A percentile compares a stretch with the other conserved stretches of the same genome.
These are phyloP conservation scores for Arctopsyche grandis DNA, from an alignment of 1,140 invertebrate species.

Conservation along the genomic window DNA sequence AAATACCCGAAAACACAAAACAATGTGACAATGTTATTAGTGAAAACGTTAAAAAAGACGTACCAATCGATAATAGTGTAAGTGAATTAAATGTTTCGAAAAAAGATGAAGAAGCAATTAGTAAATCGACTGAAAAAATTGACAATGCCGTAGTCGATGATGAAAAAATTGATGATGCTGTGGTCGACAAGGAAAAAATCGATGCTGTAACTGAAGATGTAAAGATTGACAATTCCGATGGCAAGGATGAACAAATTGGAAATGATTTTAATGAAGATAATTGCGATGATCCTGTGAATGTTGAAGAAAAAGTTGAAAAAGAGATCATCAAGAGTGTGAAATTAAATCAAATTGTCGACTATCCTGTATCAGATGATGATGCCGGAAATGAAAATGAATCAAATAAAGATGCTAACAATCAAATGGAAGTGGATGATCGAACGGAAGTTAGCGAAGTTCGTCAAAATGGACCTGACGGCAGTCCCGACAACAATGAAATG, in stretches of 20 bases:
- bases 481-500: conserved; percentile 15
- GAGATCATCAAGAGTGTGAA: conserved; percentile 25
- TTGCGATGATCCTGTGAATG: conserved; percentile 41
- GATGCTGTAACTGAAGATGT: conserved; percentile 38
- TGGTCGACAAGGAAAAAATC: background rate
- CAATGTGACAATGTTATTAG: background rate
- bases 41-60: background rate
- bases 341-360: background rate
- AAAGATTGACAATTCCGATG: conserved; percentile 54
- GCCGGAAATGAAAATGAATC: background rate
- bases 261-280: conserved; percentile 44
- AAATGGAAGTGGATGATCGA: background rate
- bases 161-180: background rate
- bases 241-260: background rate
- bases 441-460: background rate
- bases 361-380: background rate
- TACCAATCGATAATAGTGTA: background rate
- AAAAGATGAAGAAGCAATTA: background rate
- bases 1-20: background rate
- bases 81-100: background rate
- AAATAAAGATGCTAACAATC: background rate
- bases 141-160: background rate
- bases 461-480: conserved; percentile 47
- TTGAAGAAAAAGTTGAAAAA: conserved; percentile 40
- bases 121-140: background rate